Conservation (phyloP, 2,888 invertebrate species). For the Lithophane ornitopus region DNA sequence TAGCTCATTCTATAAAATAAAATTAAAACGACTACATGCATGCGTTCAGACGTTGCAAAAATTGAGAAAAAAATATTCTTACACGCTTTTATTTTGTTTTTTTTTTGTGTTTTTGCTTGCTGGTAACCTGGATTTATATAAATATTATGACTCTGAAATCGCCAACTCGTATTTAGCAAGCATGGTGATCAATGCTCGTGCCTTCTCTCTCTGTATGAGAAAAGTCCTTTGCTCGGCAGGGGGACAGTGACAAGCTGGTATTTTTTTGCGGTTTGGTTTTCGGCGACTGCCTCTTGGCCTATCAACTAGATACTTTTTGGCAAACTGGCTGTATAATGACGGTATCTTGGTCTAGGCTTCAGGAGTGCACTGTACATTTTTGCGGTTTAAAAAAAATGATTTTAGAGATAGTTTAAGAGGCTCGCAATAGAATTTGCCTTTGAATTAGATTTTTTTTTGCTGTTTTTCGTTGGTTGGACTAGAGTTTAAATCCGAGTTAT, state of each 20-base stretch:
- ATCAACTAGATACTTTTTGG: neutral
- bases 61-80: neutral
- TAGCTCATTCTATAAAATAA: constrained; percentile 85
- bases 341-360: neutral
- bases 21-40: constrained; percentile 66
- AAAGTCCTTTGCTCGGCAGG: neutral
- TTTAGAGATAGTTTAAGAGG: neutral
- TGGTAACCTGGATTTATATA: neutral
- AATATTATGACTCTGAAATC: neutral
- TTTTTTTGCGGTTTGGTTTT: neutral
- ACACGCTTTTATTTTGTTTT: neutral
- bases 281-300: neutral
- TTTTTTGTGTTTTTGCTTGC: neutral
- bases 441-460: neutral
- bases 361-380: no score
- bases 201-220: neutral
- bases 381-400: neutral
- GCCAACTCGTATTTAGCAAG: neutral
- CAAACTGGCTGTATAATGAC: neutral
- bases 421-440: neutral
- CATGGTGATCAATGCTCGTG: neutral
- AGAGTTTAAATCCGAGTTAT: no score
- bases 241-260: neutral
- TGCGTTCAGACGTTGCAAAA: constrained; percentile 62
- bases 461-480: neutral